phyloP scores from a whole-genome alignment of 1,140 invertebrate species.

The Drosophila mayri region DNA sequence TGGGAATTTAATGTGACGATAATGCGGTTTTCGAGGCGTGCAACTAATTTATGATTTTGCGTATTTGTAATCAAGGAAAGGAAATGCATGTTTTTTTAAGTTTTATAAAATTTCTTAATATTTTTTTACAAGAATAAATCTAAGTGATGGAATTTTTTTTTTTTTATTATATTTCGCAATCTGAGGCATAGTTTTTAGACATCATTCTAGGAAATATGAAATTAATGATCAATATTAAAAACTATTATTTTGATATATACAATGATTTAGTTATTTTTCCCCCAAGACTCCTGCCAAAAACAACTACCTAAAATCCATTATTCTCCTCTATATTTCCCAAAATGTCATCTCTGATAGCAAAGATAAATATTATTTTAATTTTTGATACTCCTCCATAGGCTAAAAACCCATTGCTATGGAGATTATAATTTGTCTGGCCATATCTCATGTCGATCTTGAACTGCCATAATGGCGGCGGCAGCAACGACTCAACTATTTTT shows the following conservation, averaged over 20 bases:
- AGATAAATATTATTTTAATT: background rate
- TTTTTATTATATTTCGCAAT: too few relatives aligned
- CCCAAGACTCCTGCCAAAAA: background rate
- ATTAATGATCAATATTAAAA: background rate
- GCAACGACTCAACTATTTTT: constrained; percentile 45
- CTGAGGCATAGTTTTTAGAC: background rate
- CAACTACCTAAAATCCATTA: background rate
- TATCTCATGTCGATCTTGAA: constrained; percentile 41
- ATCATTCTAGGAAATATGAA: background rate
- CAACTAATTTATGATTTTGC: constrained; percentile 18
- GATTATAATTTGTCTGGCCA: constrained; percentile 33
- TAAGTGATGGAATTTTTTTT: too few relatives aligned
- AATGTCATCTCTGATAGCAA: constrained; percentile 1
- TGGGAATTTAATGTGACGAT: constrained; percentile 8
- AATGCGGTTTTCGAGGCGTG: constrained; percentile 14
- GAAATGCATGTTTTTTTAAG: background rate
- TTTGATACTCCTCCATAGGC: background rate
- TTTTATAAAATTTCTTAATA: background rate
- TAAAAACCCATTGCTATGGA: background rate
- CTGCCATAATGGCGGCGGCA: constrained; percentile 18
- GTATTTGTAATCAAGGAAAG: background rate
- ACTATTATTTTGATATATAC: background rate
- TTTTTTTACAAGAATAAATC: background rate
- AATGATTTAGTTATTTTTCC: background rate
- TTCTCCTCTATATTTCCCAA: background rate